Conservation (phyloP, 2,113 vertebrate genomes). For the Diglossa brunneiventris region DNA sequence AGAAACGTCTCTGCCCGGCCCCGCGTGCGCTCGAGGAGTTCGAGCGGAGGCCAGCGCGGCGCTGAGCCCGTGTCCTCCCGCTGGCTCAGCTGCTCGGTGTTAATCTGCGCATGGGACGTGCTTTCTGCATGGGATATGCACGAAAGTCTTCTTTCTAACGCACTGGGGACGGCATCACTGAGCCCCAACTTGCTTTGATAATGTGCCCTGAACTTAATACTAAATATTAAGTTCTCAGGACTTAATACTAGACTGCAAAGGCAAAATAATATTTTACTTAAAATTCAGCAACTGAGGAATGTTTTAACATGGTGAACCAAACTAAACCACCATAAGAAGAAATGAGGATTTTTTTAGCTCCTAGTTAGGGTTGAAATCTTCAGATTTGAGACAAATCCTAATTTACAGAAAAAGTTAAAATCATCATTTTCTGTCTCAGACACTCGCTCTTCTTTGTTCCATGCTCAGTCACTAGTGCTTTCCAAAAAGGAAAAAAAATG, state of each 20-base stretch:
- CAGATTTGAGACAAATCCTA: background rate
- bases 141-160: background rate
- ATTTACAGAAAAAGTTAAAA: background rate
- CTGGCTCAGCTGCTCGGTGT: background rate
- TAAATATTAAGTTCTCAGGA: background rate
- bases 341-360: background rate
- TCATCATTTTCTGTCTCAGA: background rate
- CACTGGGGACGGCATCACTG: background rate
- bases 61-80: background rate
- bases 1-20: background rate
- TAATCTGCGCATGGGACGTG: accelerated
- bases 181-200: background rate
- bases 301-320: background rate
- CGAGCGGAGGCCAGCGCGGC: background rate
- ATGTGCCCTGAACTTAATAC: background rate
- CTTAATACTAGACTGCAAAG: background rate
- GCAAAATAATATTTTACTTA: background rate
- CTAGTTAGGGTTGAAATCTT: background rate
- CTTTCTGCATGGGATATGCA: background rate
- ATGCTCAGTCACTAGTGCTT: background rate
- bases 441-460: background rate
- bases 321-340: background rate
- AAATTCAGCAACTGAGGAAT: background rate
- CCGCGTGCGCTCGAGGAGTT: background rate
- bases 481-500: background rate